These are phyloP conservation scores for Corapipo altera DNA, from an alignment of 2,113 vertebrate genomes.

Conservation along the genomic window DNA sequence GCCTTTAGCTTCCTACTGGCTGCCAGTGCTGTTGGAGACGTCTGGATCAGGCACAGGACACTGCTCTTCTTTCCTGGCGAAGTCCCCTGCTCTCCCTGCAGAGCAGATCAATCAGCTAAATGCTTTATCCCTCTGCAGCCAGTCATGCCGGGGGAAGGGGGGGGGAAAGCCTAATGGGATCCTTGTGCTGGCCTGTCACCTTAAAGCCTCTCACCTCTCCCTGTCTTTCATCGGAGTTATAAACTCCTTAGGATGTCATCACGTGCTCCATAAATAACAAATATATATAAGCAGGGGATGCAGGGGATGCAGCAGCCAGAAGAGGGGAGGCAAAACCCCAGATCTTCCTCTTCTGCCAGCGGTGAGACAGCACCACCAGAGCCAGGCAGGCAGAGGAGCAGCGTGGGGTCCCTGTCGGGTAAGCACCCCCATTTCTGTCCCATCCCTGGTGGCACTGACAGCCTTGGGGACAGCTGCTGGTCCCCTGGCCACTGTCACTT, in stretches of 20 bases:
- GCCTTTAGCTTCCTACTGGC: neutral
- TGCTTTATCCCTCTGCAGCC: slow-evolving; percentile 51
- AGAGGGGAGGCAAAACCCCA: neutral
- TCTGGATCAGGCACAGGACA: neutral
- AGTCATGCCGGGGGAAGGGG: neutral
- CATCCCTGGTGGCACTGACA: neutral
- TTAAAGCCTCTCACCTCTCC: slow-evolving; percentile 62
- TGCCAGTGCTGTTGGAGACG: neutral
- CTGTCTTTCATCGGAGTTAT: slow-evolving; percentile 38
- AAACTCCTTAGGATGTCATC: slow-evolving; percentile 61
- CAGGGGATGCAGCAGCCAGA: neutral
- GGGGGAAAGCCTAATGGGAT: neutral
- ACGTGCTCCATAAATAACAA: slow-evolving; percentile 61
- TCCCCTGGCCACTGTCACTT: neutral
- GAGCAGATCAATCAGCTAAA: slow-evolving; percentile 57
- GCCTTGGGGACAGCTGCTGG: neutral
- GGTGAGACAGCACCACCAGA: neutral
- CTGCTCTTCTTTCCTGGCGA: neutral
- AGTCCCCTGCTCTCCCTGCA: neutral
- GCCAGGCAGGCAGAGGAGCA: neutral
- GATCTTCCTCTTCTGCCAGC: neutral
- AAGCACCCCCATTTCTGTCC: neutral
- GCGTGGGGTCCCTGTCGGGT: neutral
- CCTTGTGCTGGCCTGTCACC: slow-evolving; percentile 7
- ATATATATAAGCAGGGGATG: slow-evolving; percentile 43